A percentile compares a stretch with the other conserved stretches of the same genome.
These are phyloP conservation scores for Melanotaenia parkinsoni DNA, from an alignment of 2,797 vertebrate genomes.

Conservation along the genomic window DNA sequence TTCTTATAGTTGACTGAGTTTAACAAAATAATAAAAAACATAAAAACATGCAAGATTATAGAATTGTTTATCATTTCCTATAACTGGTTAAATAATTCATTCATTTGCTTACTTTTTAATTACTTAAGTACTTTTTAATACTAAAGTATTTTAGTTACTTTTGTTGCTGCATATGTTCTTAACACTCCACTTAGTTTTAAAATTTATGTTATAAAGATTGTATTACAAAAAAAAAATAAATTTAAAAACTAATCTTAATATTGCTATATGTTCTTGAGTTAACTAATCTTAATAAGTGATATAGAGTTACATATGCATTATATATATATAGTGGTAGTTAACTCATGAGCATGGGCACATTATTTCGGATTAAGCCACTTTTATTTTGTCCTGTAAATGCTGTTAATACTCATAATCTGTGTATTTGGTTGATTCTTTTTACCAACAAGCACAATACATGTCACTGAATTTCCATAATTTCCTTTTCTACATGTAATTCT, in stretches of 20 bases:
- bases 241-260: not conserved
- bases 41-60: no score
- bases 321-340: not conserved
- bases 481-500: not conserved
- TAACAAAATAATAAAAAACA: no score
- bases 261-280: not conserved
- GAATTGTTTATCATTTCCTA: no score
- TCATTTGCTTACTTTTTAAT: no score
- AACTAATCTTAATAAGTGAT: not conserved
- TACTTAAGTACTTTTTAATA: not conserved
- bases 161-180: not conserved
- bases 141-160: no score
- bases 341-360: not conserved
- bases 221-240: no score
- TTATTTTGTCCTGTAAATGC: slow-evolving; percentile 3
- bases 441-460: not conserved
- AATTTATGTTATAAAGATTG: not conserved
- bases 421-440: slow-evolving; percentile 17
- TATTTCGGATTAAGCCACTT: not conserved
- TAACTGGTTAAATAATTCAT: no score
- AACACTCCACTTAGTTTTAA: not conserved
- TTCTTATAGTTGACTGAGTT: no score
- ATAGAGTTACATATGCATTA: not conserved
- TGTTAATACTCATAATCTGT: slow-evolving; percentile 18
- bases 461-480: slow-evolving; percentile 21